Percentiles rank a stretch among this genome's conserved stretches.
These are phyloP conservation scores for Lethenteron reissneri DNA, from an alignment of 2,113 vertebrate genomes.

Conservation along the genomic window DNA sequence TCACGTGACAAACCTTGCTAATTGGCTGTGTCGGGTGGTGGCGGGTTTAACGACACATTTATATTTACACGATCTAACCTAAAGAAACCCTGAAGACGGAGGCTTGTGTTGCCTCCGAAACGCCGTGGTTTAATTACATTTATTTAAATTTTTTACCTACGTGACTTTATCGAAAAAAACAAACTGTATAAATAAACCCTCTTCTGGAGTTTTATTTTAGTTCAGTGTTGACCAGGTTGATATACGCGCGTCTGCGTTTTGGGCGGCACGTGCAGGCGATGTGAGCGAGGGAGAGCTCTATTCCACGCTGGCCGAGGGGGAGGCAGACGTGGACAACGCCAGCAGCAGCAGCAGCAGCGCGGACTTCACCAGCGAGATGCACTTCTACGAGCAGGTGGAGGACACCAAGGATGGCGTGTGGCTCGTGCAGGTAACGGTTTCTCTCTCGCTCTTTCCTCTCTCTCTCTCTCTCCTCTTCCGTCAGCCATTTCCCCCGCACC, in stretches of 20 bases:
- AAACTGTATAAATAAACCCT: too few relatives aligned
- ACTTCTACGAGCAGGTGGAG: constrained; percentile 92
- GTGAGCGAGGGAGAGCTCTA: constrained; percentile 89
- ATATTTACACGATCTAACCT: too few relatives aligned
- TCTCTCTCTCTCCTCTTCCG: rapidly evolving
- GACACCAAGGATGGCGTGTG: constrained; percentile 97
- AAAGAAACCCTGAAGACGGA: too few relatives aligned
- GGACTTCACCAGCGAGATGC: constrained; percentile 86
- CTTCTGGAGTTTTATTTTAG: too few relatives aligned
- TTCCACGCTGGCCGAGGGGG: constrained; percentile 62
- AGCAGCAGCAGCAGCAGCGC: constrained; percentile 58
- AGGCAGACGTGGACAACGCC: background rate
- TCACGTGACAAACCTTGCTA: too few relatives aligned
- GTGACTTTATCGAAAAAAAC: too few relatives aligned
- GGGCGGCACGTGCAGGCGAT: constrained; percentile 33
- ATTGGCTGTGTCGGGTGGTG: too few relatives aligned
- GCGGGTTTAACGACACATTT: too few relatives aligned
- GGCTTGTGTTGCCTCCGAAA: too few relatives aligned
- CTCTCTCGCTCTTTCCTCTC: too few relatives aligned
- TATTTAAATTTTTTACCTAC: too few relatives aligned
- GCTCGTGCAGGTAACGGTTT: constrained; percentile 62
- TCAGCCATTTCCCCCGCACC: background rate
- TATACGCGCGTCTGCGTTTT: background rate
- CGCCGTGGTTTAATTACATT: too few relatives aligned
- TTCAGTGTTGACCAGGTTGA: background rate